Evolutionary conservation across 2,888 invertebrate genomes (phyloP).

Genomic region (Lordiphosa fenestrarum): DNA sequence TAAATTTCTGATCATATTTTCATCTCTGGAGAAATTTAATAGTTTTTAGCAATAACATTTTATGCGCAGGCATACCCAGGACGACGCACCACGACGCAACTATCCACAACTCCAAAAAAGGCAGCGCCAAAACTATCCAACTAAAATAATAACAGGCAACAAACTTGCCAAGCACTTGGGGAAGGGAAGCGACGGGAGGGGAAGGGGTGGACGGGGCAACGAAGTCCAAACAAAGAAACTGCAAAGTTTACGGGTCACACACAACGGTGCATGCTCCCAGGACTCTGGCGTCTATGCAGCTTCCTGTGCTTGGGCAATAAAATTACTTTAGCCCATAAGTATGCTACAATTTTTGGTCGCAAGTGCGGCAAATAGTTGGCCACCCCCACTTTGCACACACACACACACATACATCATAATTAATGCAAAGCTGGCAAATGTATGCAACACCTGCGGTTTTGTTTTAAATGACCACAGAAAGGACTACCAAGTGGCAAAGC

Average conservation of each 20-base stretch:
- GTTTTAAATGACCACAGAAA: conserved; percentile 79
- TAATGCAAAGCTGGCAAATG: conserved; percentile 80
- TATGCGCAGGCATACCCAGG: conserved; percentile 37
- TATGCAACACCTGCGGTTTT: conserved; percentile 81
- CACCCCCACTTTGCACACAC: conserved; percentile 8
- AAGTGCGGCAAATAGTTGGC: conserved; percentile 75
- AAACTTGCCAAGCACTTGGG: conserved; percentile 47
- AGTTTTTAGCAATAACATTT: conserved; percentile 71
- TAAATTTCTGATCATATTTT: conserved; percentile 78
- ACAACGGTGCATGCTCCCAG: conserved; percentile 18
- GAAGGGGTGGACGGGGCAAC: not conserved
- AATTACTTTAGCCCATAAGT: conserved; percentile 65
- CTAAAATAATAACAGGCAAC: conserved; percentile 66
- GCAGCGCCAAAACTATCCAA: conserved; percentile 43
- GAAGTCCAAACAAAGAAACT: conserved; percentile 72
- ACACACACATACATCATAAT: conserved; percentile 76
- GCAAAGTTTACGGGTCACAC: conserved; percentile 70
- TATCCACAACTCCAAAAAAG: conserved; percentile 3
- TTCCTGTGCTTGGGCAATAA: conserved; percentile 69
- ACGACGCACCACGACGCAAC: conserved; percentile 20
- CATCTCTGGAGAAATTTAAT: conserved; percentile 74
- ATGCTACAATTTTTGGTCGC: conserved; percentile 58
- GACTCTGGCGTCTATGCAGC: conserved; percentile 53
- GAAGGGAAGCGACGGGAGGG: not conserved
- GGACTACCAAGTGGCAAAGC: conserved; percentile 34